Conservation (phyloP, 1,140 invertebrate species). For the Conus ventricosus region DNA sequence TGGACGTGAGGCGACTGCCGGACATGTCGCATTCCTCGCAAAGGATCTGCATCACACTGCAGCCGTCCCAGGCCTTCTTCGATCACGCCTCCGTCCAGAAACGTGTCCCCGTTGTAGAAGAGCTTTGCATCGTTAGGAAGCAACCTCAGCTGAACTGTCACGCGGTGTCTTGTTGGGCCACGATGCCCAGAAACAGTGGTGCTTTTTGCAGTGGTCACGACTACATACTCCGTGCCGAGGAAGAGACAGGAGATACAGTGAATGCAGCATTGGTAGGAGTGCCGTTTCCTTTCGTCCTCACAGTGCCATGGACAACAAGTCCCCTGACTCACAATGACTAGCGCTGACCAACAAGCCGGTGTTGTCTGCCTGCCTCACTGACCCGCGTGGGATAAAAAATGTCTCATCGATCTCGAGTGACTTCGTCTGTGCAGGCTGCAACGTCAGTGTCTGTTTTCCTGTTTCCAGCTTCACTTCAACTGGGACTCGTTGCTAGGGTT, state of each 20-base stretch:
- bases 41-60: slow-evolving; percentile 15
- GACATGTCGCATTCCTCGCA: slow-evolving; percentile 1
- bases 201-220: slow-evolving; percentile 5
- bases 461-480: background rate
- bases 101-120: background rate
- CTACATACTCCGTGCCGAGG: background rate
- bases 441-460: background rate
- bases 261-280: background rate
- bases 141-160: background rate
- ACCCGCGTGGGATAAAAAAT: background rate
- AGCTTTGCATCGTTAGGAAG: background rate
- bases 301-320: background rate
- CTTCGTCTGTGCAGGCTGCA: background rate
- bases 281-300: background rate
- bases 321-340: background rate
- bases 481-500: background rate
- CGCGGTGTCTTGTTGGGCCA: background rate
- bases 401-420: background rate
- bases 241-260: background rate
- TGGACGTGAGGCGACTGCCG: background rate
- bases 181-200: slow-evolving; percentile 8
- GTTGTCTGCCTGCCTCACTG: background rate
- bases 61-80: background rate
- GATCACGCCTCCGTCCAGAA: background rate
- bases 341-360: background rate